A percentile compares a stretch with the other conserved stretches of the same genome.
Evolutionary conservation across 2,797 vertebrate genomes (phyloP).

Genomic region (Chromobotia macracanthus): DNA sequence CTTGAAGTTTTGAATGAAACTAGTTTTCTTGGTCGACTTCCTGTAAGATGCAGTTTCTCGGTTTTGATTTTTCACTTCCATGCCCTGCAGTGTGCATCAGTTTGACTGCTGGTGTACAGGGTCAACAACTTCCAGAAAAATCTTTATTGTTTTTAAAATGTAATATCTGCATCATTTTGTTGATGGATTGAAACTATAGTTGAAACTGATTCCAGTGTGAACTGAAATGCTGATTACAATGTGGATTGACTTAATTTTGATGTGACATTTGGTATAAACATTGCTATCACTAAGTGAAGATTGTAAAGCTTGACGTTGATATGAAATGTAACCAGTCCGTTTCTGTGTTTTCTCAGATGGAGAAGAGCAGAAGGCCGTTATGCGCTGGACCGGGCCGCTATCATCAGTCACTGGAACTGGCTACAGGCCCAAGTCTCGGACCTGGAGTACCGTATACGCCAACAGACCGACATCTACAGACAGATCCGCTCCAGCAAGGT

Average conservation of each 20-base stretch:
- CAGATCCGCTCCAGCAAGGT: slow-evolving; percentile 55
- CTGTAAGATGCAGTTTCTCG: slow-evolving; percentile 14
- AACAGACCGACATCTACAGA: slow-evolving; percentile 86
- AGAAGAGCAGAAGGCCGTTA: slow-evolving; percentile 84
- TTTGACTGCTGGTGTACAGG: not conserved
- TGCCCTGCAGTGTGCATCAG: not conserved
- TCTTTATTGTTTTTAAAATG: too few relatives aligned
- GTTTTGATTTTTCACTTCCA: slow-evolving; percentile 2
- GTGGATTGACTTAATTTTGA: too few relatives aligned
- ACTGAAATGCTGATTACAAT: too few relatives aligned
- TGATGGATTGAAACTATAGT: too few relatives aligned
- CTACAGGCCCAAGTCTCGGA: slow-evolving; percentile 88
- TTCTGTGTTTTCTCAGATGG: slow-evolving; percentile 73
- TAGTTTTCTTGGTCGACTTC: slow-evolving; percentile 25
- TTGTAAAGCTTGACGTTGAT: not conserved
- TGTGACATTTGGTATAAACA: not conserved
- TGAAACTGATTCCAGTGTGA: too few relatives aligned
- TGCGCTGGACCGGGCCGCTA: slow-evolving; percentile 84
- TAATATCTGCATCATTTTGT: too few relatives aligned
- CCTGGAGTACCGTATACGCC: slow-evolving; percentile 88
- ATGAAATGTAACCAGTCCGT: not conserved
- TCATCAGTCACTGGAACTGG: slow-evolving; percentile 91
- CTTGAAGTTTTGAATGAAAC: slow-evolving; percentile 15
- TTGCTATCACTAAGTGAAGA: not conserved
- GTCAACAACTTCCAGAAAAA: not conserved